These are phyloP conservation scores for Sebastes alutus DNA, from an alignment of 2,797 vertebrate species.

Conservation along the genomic window DNA sequence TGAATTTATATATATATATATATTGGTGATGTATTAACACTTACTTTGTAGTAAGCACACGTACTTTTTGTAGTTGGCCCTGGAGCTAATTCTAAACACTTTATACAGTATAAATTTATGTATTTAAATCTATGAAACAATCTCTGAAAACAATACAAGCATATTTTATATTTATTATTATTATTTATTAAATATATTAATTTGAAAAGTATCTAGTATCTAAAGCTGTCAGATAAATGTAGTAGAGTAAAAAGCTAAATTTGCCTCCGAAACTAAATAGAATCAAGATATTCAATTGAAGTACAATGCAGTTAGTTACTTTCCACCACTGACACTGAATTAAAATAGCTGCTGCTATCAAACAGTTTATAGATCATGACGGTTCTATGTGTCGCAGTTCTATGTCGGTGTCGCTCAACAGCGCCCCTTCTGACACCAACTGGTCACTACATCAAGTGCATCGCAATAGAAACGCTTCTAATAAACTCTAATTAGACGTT, in stretches of 20 bases:
- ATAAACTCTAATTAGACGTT: slow-evolving; percentile 5
- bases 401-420: not conserved
- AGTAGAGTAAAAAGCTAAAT: not conserved
- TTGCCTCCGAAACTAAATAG: too few relatives aligned
- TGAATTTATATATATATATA: too few relatives aligned
- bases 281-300: not conserved
- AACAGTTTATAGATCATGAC: not conserved
- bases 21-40: too few relatives aligned
- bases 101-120: too few relatives aligned
- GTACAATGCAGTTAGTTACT: not conserved
- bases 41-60: too few relatives aligned
- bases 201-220: not conserved
- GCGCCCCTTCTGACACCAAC: slow-evolving; percentile 21
- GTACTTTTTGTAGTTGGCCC: too few relatives aligned
- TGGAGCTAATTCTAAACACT: too few relatives aligned
- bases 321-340: not conserved
- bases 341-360: not conserved
- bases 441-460: slow-evolving; percentile 23
- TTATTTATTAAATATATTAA: not conserved
- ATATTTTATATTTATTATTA: too few relatives aligned
- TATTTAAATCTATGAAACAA: too few relatives aligned
- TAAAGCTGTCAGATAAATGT: not conserved
- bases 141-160: too few relatives aligned
- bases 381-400: slow-evolving; percentile 39
- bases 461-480: not conserved